A percentile compares a stretch with the other conserved stretches of the same genome.
Evolutionary conservation across 2,888 invertebrate genomes (phyloP).

Genomic region (Campoplex capitator): DNA sequence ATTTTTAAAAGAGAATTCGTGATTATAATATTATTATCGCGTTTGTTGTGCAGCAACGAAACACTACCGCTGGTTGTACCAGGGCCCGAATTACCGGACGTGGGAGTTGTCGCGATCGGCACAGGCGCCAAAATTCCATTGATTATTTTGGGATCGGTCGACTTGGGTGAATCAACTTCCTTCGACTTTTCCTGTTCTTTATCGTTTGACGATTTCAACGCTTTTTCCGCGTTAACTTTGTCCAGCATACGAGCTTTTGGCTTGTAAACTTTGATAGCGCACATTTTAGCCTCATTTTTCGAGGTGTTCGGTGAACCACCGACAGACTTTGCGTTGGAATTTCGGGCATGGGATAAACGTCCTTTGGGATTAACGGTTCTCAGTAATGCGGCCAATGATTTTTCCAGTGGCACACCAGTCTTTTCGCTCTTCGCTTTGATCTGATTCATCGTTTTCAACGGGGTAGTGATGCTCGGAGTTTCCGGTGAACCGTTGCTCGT

Average conservation of each 20-base stretch:
- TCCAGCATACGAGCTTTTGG: conserved; percentile 78
- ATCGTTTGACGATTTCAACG: conserved; percentile 67
- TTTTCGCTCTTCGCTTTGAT: conserved; percentile 58
- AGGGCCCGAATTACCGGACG: conserved; percentile 12
- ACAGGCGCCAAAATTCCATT: conserved; percentile 55
- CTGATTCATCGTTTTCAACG: conserved; percentile 34
- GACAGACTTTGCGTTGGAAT: conserved; percentile 34
- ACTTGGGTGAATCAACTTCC: conserved; percentile 33
- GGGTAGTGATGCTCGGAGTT: background rate
- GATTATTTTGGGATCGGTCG: conserved; percentile 31
- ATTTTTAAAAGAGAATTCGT: conserved; percentile 61
- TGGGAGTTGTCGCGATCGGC: background rate
- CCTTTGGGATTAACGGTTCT: conserved; percentile 62
- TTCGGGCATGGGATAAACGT: conserved; percentile 53
- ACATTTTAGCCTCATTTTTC: conserved; percentile 50
- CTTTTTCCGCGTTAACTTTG: conserved; percentile 76
- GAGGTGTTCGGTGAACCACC: conserved; percentile 42
- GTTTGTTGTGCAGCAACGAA: conserved; percentile 57
- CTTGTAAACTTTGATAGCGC: conserved; percentile 73
- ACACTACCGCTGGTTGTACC: conserved; percentile 21
- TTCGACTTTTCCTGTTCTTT: conserved; percentile 48
- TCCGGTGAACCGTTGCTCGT: conserved; percentile 42
- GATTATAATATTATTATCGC: conserved; percentile 61
- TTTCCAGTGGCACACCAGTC: conserved; percentile 39
- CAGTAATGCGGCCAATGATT: conserved; percentile 61